Conservation (phyloP, 2,797 vertebrate species). For the Acomys russatus region DNA sequence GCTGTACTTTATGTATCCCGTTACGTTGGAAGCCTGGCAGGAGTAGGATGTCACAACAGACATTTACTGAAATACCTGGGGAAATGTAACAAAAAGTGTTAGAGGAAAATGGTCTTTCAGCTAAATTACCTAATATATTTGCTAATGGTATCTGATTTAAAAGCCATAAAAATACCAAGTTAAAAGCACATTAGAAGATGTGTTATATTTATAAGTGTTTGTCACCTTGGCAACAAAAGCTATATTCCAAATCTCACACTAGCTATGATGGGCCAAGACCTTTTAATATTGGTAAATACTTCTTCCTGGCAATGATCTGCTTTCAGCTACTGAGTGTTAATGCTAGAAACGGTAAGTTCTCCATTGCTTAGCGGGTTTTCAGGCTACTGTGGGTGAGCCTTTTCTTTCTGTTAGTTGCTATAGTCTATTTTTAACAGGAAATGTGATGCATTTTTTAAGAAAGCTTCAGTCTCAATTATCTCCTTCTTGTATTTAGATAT, state of each 20-base stretch:
- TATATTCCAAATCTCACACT: slow-evolving; percentile 90
- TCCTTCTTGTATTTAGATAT: slow-evolving; percentile 67
- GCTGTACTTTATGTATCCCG: slow-evolving; percentile 87
- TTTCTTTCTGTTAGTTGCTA: slow-evolving; percentile 68
- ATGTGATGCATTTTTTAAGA: slow-evolving; percentile 71
- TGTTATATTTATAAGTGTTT: slow-evolving; percentile 93
- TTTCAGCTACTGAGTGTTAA: slow-evolving; percentile 86
- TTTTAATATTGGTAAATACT: slow-evolving; percentile 93
- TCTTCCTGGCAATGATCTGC: slow-evolving; percentile 88
- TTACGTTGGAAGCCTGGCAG: slow-evolving; percentile 87
- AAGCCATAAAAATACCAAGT: slow-evolving; percentile 93
- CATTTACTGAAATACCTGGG: slow-evolving; percentile 91
- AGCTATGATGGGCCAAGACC: slow-evolving; percentile 91
- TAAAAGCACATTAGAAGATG: slow-evolving; percentile 93
- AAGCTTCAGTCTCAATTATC: slow-evolving; percentile 66
- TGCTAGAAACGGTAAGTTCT: slow-evolving; percentile 82
- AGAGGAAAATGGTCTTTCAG: slow-evolving; percentile 93
- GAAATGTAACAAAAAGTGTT: slow-evolving; percentile 92
- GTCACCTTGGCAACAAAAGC: slow-evolving; percentile 93
- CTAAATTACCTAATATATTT: slow-evolving; percentile 94
- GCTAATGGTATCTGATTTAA: slow-evolving; percentile 94
- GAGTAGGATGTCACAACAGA: slow-evolving; percentile 91
- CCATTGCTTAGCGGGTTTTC: slow-evolving; percentile 77
- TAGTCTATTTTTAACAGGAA: slow-evolving; percentile 76
- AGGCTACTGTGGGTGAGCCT: slow-evolving; percentile 67